Evolutionary conservation across 2,888 invertebrate genomes (phyloP), one percentile per base, ranked within the genome.

Genomic region (Chymomyza amoena): DNA sequence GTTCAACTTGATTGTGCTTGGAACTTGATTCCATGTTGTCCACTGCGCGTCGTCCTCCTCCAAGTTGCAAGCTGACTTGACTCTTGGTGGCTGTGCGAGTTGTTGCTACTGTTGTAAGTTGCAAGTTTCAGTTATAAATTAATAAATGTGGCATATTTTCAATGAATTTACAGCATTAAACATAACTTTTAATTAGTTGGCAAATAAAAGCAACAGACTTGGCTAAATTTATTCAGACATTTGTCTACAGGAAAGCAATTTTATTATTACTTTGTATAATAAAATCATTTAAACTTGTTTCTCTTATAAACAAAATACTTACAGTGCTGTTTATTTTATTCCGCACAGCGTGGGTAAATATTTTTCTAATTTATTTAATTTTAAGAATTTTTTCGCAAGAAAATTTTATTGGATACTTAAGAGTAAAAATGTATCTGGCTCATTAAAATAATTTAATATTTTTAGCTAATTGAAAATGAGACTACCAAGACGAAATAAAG

Each of bases 121-220:
- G 68, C 73, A 69, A 64, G 64, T 71, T 60, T 66, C 52, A 51
- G 65, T 54, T 76, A 70, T 85, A 81, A 83, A 82, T 80, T 87
- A 66, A 78, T 78, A 75, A 73, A 68, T 72, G 62, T 72, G 69
- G 25, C 66, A 69, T 65, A 72, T 63, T 62, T 28, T 61, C 67
- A 75, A 73, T 80, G 64, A 71, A 72, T 70, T 70, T 73, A 60
- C 66, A 73, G 61, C 70, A 73, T 67, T 65, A 71, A 73, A 70
- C 75, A 79, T 84, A 77, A 79, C 66, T 84, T 80, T 79, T 77
- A 80, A 87, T 81, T 77, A 83, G 67, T 74, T 51, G 62, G 61
- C 36, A 56, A 50, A 61, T 28, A 13, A 13, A 59, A 65, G 50
- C 61, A 69, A 5, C 6, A 15, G 5, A 32, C 32, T 28, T 25